Conservation (phyloP, 2,113 vertebrate species). For the Maccullochella peelii region DNA sequence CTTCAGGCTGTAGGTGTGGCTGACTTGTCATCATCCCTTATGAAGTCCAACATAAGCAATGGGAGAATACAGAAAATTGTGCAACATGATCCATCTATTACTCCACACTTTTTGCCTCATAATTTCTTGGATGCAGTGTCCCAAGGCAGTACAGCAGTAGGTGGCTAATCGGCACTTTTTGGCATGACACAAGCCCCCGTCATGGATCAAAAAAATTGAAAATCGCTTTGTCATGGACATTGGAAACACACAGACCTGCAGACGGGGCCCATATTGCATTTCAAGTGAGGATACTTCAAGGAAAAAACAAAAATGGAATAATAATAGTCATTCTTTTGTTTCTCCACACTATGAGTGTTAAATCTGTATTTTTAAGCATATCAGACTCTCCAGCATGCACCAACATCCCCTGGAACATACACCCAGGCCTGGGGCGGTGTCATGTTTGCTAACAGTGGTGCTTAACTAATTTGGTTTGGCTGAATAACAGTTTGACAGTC, state of each 20-base stretch:
- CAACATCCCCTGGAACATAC: neutral
- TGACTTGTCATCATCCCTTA: neutral
- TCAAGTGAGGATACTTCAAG: neutral
- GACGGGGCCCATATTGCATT: neutral
- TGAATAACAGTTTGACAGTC: constrained; percentile 28
- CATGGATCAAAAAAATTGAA: neutral
- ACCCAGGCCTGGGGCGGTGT: constrained; percentile 19
- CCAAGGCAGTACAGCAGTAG: too few species aligned
- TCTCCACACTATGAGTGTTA: neutral
- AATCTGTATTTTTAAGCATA: constrained; percentile 6
- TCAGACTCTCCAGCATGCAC: neutral
- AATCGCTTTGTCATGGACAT: neutral
- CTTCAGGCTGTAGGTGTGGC: constrained; percentile 46
- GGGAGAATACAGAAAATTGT: constrained; percentile 6
- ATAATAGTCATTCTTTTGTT: neutral
- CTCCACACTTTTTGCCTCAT: neutral
- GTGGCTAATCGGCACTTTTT: neutral
- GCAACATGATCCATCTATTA: neutral
- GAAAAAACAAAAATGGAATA: neutral
- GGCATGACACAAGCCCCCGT: neutral
- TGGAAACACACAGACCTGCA: neutral
- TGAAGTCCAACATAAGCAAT: neutral
- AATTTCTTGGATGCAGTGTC: too few species aligned
- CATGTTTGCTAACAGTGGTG: constrained; percentile 35
- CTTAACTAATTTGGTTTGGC: constrained; percentile 37